Percentiles rank a stretch among this genome's conserved stretches.
These are phyloP conservation scores for Selenia dentaria DNA, from an alignment of 2,888 invertebrate genomes.

Conservation along the genomic window DNA sequence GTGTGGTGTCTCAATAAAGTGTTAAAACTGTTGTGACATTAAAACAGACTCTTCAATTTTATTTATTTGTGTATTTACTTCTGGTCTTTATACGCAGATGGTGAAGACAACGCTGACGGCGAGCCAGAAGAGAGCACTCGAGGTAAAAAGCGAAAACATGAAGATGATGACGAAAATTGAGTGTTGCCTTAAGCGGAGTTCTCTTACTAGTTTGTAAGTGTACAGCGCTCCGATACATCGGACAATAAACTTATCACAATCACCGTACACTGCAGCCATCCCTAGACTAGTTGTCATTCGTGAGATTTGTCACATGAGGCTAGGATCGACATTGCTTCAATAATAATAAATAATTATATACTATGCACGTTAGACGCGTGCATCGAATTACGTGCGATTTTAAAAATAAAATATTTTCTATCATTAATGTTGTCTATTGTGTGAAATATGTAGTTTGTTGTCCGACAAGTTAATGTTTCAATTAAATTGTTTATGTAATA, in stretches of 20 bases:
- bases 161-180: conserved; percentile 83
- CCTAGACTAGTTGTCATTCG: conserved; percentile 69
- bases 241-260: conserved; percentile 73
- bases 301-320: conserved; percentile 59
- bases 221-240: conserved; percentile 80
- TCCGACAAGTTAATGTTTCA: conserved; percentile 78
- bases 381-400: conserved; percentile 37
- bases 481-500: conserved; percentile 82
- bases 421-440: conserved; percentile 68
- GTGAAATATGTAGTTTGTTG: conserved; percentile 80
- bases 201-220: conserved; percentile 82
- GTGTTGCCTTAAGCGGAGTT: conserved; percentile 78
- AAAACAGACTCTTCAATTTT: too few species aligned
- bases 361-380: conserved; percentile 29
- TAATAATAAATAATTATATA: conserved; percentile 39
- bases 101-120: conserved; percentile 65
- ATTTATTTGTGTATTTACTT: too few species aligned
- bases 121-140: conserved; percentile 81
- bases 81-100: conserved; percentile 60
- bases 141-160: conserved; percentile 86
- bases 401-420: conserved; percentile 54
- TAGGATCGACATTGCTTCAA: conserved; percentile 43
- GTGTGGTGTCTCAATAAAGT: too few species aligned
- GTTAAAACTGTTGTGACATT: too few species aligned
- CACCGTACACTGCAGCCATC: conserved; percentile 54